Conservation (phyloP, 2,113 vertebrate genomes). For the Nycticebus coucang region DNA sequence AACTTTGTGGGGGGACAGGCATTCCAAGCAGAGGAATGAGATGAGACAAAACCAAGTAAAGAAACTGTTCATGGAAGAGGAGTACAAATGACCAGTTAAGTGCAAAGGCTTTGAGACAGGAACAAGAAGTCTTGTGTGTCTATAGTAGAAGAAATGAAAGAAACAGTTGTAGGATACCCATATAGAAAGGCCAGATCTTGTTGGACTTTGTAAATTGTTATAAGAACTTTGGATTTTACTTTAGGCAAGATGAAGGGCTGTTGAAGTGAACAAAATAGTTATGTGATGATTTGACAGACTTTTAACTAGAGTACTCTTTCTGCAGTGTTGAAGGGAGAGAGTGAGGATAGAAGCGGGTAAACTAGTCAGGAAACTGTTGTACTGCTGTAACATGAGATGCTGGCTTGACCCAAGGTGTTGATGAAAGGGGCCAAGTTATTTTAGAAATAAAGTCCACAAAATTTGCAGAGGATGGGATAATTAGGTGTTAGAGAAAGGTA, state of each 20-base stretch:
- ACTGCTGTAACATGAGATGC: not conserved
- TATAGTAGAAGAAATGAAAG: not conserved
- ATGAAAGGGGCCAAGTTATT: not conserved
- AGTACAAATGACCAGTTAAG: not conserved
- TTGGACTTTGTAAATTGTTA: not conserved
- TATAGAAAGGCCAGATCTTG: not conserved
- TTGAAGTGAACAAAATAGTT: slow-evolving; percentile 16
- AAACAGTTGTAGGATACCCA: not conserved
- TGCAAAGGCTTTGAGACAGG: not conserved
- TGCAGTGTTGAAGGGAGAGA: not conserved
- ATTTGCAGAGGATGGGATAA: not conserved
- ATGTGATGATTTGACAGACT: not conserved
- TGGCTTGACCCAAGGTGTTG: not conserved
- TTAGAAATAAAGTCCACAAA: not conserved
- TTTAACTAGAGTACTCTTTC: not conserved
- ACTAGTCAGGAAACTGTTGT: not conserved
- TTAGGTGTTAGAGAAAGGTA: not conserved
- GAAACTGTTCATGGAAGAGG: no score
- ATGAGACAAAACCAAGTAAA: no score
- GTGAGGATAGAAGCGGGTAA: not conserved
- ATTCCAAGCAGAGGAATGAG: not conserved
- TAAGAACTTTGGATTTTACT: slow-evolving; percentile 7
- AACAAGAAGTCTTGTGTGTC: not conserved
- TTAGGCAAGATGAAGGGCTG: not conserved
- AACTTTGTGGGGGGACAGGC: not conserved